Conservation (phyloP, 2,888 invertebrate species). For the Tiliacea citrago region DNA sequence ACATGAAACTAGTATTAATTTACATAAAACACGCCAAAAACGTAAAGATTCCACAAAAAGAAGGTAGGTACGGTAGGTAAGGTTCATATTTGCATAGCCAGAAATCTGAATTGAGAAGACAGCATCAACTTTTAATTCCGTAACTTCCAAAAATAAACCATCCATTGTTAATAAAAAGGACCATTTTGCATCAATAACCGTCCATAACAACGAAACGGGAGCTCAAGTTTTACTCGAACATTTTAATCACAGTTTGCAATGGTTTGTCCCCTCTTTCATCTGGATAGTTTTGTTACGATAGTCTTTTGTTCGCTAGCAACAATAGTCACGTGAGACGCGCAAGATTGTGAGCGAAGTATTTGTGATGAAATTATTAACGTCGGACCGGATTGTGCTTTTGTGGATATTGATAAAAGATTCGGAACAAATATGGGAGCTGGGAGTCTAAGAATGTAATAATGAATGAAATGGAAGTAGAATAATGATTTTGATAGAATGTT, state of each 20-base stretch:
- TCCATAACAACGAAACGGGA: conserved; percentile 30
- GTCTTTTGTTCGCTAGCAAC: conserved; percentile 65
- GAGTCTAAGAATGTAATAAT: conserved; percentile 47
- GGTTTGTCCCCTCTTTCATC: conserved; percentile 60
- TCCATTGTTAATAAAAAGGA: conserved; percentile 9
- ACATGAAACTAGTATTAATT: not conserved
- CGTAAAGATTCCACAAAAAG: not conserved
- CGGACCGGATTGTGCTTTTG: conserved; percentile 57
- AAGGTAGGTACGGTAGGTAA: too few relatives aligned
- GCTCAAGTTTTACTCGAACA: conserved; percentile 49
- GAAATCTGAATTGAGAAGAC: not conserved
- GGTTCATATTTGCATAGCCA: not conserved
- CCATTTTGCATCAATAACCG: conserved; percentile 44
- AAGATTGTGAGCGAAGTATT: conserved; percentile 61
- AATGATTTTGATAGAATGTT: not conserved
- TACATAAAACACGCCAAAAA: not conserved
- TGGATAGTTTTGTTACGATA: conserved; percentile 65
- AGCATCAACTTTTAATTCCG: not conserved
- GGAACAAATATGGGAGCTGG: conserved; percentile 45
- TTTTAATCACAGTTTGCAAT: conserved; percentile 70
- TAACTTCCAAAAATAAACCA: not conserved
- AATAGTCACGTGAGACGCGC: conserved; percentile 61
- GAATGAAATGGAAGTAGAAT: not conserved
- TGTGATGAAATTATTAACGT: conserved; percentile 65
- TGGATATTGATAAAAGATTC: conserved; percentile 56